Conservation (phyloP, 2,888 invertebrate species). For the Urechis unicinctus region DNA sequence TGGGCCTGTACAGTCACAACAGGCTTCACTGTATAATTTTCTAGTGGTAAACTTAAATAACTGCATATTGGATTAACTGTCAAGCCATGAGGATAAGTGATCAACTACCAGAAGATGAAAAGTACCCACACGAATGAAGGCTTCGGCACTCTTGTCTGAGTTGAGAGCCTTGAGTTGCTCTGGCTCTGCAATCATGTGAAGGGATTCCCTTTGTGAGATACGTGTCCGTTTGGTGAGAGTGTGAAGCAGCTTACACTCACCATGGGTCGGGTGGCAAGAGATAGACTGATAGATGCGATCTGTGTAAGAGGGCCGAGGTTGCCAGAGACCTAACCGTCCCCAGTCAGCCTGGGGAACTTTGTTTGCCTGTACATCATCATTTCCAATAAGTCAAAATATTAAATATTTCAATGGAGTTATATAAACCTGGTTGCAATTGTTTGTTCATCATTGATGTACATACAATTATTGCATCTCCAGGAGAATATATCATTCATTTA, state of each 20-base stretch:
- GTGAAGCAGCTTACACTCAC: slow-evolving; percentile 37
- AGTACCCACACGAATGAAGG: slow-evolving; percentile 34
- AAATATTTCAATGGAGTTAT: too few species aligned
- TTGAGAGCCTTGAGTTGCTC: slow-evolving; percentile 31
- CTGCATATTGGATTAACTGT: too few species aligned
- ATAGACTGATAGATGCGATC: slow-evolving; percentile 40
- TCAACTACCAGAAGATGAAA: not conserved
- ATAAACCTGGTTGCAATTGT: not conserved
- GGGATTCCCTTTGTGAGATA: slow-evolving; percentile 22
- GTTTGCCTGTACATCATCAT: slow-evolving; percentile 29
- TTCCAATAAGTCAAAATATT: too few species aligned
- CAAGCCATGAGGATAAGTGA: not conserved
- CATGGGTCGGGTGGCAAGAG: slow-evolving; percentile 35
- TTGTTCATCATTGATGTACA: not conserved
- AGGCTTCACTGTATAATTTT: too few species aligned
- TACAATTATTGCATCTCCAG: too few species aligned
- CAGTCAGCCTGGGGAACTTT: slow-evolving; percentile 42
- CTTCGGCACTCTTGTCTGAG: slow-evolving; percentile 38
- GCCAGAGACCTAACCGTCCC: slow-evolving; percentile 38
- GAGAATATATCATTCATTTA: too few species aligned
- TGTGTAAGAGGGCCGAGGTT: slow-evolving; percentile 38
- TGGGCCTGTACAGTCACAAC: not conserved
- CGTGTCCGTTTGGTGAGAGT: slow-evolving; percentile 31
- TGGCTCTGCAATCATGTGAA: slow-evolving; percentile 23
- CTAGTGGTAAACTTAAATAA: too few species aligned